Base-by-base conservation (phyloP, 2,888 invertebrate genomes). In the Clunio marinus region DNA sequence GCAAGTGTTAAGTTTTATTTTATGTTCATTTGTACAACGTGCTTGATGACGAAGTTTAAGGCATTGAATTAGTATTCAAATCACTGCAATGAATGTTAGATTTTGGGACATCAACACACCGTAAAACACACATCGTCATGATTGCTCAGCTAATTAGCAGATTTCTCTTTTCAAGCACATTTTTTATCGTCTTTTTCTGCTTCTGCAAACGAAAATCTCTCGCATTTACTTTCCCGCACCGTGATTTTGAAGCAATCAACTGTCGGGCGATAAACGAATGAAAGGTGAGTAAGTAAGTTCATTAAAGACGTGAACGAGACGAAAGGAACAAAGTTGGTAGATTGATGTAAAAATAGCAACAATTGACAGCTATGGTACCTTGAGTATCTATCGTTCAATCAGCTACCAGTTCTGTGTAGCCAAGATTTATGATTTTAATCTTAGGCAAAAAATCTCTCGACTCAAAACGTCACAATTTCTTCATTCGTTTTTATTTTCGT, bases 301-400 rank as follows among this genome's bases (percentile, higher is more conserved):
- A 63, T 63, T 63, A 63, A 22, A 24, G 20, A 17, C 32, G 37
- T 46, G 20, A 20, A 22, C 46, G 17, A 10, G 17, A 17, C n/a
- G 32, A 13, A 17, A 10, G 15, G 17, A 28, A 58, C 13, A 45
- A 5, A 45, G 63, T 63, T 45, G 24, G 24, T 45, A 63, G 46
- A 46, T 28, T 41, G 41, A 45, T 25, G 28, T 17, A n/a, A 27
- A 63, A 41, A 2, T 15, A 41, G 41, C 41, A 41, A 2, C 10
- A 46, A 45, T 63, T 63, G 63, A 63, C 27, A 45, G 63, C 46
- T 25, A 13, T n/a, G 10, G n/a, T n/a, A n/a, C n/a, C n/a, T n/a
- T n/a, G n/a, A n/a, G n/a, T n/a, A n/a, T n/a, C n/a, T n/a, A n/a
- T n/a, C n/a, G 4, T 41, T n/a, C 41, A 41, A 41, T 41, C 41